Evolutionary conservation across 2,888 invertebrate species (phyloP), one percentile per base, ranked within the genome.

Genomic region (Cotesia congregata): DNA sequence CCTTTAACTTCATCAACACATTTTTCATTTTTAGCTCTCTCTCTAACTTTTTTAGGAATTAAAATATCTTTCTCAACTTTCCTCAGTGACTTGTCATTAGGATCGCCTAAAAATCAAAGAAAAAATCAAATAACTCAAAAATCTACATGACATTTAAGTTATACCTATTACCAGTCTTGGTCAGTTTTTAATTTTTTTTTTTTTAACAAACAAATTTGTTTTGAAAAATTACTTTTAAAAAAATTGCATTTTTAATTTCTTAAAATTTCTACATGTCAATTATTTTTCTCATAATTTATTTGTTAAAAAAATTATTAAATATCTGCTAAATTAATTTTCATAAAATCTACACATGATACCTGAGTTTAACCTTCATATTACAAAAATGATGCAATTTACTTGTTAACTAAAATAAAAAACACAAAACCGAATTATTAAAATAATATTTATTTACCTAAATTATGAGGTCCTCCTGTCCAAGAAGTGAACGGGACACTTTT

Each of bases 21-120:
- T 88, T 97, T 96, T 84, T 95, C 94, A 12, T 85, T 87, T 88
- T 93, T 95, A 0, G 97, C 95, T 83, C 93, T 94, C 38, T 96
- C 95, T 82, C 98, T 92, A 91, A 98, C 94, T 85, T 95, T 93
- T 90, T 97, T 95, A 0, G 98, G 96, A 87, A 99, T 95, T 81
- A 98, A 88, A 17, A 98, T 94, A 86, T 98, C 96, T 20, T 90
- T 90, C 90, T 99, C 99, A 1, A 98, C 96, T 91, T 93, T 96
- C 83, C 98, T 92, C 72, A 99, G 89, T n/a, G 91, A 91, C 85
- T 87, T 92, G 88, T 98, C 98, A 82, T 95, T 91, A 1, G 97
- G 97, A 90, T 98, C 96, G 78, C 97, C 97, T 96, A 86, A 40
- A 72, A 74, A 59, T 2, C 5, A 15, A 15, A 71, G 38, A 65